phyloP scores from a whole-genome alignment of 23 tunicate genomes.

The Styela clava region DNA sequence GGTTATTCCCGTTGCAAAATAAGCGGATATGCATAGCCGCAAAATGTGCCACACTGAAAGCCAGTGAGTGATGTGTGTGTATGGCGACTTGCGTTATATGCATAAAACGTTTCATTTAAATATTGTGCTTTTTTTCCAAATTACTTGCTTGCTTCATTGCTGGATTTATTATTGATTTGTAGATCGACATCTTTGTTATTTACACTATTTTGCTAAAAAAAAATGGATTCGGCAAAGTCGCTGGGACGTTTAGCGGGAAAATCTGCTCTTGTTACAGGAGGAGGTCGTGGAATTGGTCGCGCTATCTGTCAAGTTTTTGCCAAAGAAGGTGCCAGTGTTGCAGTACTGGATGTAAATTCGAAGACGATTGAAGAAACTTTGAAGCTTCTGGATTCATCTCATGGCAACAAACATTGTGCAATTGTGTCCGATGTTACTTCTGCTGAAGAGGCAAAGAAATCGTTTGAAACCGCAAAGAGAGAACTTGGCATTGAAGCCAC shows the following conservation, averaged over 20 bases:
- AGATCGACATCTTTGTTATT: too few species aligned
- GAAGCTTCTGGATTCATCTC: neutral
- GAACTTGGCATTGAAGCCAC: neutral
- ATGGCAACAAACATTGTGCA: neutral
- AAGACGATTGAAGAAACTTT: neutral
- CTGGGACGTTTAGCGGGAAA: conserved; percentile 1
- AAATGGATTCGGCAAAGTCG: neutral
- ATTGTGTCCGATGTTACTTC: neutral
- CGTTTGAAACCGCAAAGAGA: neutral
- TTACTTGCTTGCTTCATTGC: too few species aligned
- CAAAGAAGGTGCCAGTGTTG: conserved; percentile 17
- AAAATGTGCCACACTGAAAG: too few species aligned
- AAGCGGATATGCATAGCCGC: too few species aligned
- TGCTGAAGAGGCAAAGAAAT: neutral
- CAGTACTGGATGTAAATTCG: neutral
- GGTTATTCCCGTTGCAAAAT: too few species aligned
- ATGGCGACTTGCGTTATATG: too few species aligned
- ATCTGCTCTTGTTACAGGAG: conserved; percentile 6
- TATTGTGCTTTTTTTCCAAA: too few species aligned
- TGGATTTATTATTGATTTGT: too few species aligned
- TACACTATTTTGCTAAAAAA: too few species aligned
- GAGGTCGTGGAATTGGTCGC: conserved; percentile 10
- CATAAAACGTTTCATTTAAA: too few species aligned
- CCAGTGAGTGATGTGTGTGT: too few species aligned
- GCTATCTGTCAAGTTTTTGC: conserved; percentile 15